Percentiles rank a stretch among this genome's conserved stretches.
Conservation (phyloP, 2,888 invertebrate species). For the Drosophila cognata region DNA sequence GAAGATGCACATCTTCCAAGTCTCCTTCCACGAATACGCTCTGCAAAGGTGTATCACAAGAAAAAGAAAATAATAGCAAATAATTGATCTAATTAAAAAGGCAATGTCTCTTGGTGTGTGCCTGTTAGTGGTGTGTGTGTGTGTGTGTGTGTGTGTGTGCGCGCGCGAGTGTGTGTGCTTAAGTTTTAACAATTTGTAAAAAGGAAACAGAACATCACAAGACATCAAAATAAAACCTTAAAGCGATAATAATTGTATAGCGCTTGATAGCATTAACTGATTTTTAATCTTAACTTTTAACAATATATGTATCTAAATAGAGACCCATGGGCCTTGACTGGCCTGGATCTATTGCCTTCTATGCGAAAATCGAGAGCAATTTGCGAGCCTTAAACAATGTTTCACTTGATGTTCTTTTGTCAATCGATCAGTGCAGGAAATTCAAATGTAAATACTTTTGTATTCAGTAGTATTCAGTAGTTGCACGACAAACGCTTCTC, state of each 20-base stretch:
- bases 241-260: conserved; percentile 22
- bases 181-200: conserved; percentile 3
- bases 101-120: conserved; percentile 1
- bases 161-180: conserved; percentile 5
- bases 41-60: neutral
- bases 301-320: conserved; percentile 1
- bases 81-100: conserved; percentile 10
- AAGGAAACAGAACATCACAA: conserved; percentile 24
- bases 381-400: conserved; percentile 27
- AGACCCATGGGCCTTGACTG: neutral
- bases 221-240: conserved; percentile 6
- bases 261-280: conserved; percentile 7
- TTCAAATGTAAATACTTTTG: conserved; percentile 22
- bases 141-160: neutral
- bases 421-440: neutral
- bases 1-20: neutral
- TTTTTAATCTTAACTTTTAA: conserved; percentile 3
- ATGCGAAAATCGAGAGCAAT: conserved; percentile 32
- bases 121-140: neutral
- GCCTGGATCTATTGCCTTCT: conserved; percentile 9
- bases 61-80: neutral
- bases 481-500: neutral
- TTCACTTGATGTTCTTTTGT: conserved; percentile 12
- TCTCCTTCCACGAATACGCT: neutral
- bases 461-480: conserved; percentile 4